These are phyloP conservation scores for Arion vulgaris DNA, from an alignment of 1,140 invertebrate genomes.

Conservation along the genomic window DNA sequence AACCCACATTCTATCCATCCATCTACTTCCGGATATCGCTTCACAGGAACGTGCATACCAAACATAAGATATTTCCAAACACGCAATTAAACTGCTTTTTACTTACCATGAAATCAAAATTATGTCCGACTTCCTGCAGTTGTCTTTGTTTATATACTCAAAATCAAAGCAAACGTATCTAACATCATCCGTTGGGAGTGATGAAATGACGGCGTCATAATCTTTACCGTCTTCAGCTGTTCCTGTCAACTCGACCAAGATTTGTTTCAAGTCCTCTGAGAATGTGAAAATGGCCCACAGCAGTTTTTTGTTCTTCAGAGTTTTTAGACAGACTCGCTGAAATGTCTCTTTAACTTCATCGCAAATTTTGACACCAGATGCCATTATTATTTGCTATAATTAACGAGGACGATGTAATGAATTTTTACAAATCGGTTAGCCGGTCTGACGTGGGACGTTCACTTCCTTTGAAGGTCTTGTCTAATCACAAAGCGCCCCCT, in stretches of 20 bases:
- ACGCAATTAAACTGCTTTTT: not conserved
- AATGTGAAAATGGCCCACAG: slow-evolving; percentile 20
- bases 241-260: not conserved
- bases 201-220: slow-evolving; percentile 14
- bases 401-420: not conserved
- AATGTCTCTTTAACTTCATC: slow-evolving; percentile 12
- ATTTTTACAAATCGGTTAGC: not conserved
- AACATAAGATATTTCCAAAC: not conserved
- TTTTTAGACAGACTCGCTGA: not conserved
- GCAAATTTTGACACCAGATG: slow-evolving; percentile 21
- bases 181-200: slow-evolving; percentile 24
- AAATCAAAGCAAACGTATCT: slow-evolving; percentile 36
- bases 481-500: slow-evolving; percentile 18
- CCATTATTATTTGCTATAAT: not conserved
- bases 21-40: slow-evolving; percentile 30
- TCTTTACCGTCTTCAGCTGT: not conserved
- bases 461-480: slow-evolving; percentile 34
- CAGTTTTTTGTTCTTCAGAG: not conserved
- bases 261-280: not conserved
- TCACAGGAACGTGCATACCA: no score
- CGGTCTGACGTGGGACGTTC: slow-evolving; percentile 22
- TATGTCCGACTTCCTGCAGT: slow-evolving; percentile 8
- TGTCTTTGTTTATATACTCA: slow-evolving; percentile 22
- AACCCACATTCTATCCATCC: slow-evolving; percentile 1
- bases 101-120: slow-evolving; percentile 34